Evolutionary conservation across 1,140 invertebrate species (phyloP), one percentile per base, ranked within the genome.

Genomic region (Paracyclopina nana): DNA sequence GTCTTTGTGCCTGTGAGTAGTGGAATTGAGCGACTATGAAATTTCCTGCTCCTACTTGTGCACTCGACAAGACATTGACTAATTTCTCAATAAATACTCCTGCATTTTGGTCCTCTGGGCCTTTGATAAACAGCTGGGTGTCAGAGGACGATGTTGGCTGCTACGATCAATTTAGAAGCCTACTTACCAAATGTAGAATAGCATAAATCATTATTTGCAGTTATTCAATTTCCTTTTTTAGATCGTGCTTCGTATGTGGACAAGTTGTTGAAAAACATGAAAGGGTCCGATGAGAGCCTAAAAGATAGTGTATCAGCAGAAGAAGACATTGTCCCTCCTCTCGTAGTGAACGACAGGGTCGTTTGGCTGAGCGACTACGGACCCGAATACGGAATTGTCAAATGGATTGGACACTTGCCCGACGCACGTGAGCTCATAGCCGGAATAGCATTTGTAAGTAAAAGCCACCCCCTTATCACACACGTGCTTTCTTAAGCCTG

Each of bases 401-500:
- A 60, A 52, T 71, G 67, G 66, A 61, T 70, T 34, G 68, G 68
- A 1, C 58, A 58, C 24, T 55, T 71, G 24, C 62, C 65, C 9
- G 68, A 66, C 49, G 57, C 60, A 12, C 57, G 61, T 6, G 66
- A 67, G 24, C 60, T 63, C 46, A 68, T 66, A 56, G 65, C 66
- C 40, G 68, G 69, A 8, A 64, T 70, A 0, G 65, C 69, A 60
- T 70, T 70, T 61, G 68, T 70, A 60, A 62, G 67, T 66, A 12
- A 2, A 18, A 16, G n/a, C 3, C 34, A 38, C 14, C 20, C n/a
- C 8, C 34, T 34, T 29, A 22, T 38, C 6, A 26, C 18, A 48
- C 44, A n/a, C 16, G 11, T 34, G n/a, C 1, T 38, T 20, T 20
- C 3, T n/a, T n/a, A n/a, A n/a, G n/a, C n/a, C n/a, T n/a, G n/a